Evolutionary conservation across 2,113 vertebrate species (phyloP).

Genomic region (Chloropsis cyanopogon): DNA sequence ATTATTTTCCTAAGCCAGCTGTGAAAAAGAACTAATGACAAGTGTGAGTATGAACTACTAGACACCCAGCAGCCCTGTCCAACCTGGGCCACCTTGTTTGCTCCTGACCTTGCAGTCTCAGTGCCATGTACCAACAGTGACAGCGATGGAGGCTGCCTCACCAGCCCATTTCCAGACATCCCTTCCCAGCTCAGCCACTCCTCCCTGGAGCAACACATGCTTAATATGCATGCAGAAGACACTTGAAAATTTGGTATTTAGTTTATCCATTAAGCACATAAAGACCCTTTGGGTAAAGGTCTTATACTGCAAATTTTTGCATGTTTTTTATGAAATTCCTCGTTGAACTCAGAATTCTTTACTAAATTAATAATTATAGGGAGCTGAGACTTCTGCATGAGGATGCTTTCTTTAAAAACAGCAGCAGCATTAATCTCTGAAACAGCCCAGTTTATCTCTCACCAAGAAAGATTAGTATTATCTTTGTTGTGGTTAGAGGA

Average conservation of each 20-base stretch:
- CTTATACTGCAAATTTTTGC: background rate
- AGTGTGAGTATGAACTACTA: background rate
- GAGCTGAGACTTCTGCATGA: background rate
- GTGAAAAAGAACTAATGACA: background rate
- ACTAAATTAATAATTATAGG: background rate
- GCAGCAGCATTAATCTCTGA: background rate
- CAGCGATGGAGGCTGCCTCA: rapidly evolving
- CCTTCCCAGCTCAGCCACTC: background rate
- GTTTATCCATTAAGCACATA: background rate
- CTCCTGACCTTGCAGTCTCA: background rate
- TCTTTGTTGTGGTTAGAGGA: slow-evolving; percentile 45
- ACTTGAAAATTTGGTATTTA: background rate
- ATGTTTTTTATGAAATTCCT: background rate
- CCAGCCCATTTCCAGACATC: background rate
- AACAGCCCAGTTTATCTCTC: background rate
- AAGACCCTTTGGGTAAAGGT: background rate
- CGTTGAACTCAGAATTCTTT: background rate
- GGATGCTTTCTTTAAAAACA: background rate
- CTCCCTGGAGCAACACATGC: background rate
- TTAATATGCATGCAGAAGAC: background rate
- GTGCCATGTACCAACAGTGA: rapidly evolving
- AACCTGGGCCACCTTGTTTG: background rate
- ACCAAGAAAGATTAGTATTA: slow-evolving; percentile 39
- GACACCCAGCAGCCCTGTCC: background rate
- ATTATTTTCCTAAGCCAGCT: background rate